phyloP scores from a whole-genome alignment of 2,888 invertebrate species.

The Drosophila pseudotalamancana region DNA sequence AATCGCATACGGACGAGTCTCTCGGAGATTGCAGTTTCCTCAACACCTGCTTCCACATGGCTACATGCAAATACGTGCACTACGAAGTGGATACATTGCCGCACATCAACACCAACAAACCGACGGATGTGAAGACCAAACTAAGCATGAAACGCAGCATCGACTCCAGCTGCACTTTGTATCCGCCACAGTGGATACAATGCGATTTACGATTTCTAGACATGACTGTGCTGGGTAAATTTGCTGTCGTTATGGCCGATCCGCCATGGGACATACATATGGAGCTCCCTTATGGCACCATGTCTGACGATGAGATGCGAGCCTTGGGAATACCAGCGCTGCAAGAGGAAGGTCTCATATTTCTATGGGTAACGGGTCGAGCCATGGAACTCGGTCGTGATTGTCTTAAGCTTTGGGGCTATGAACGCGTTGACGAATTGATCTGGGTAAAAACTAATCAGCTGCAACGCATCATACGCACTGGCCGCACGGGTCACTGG shows the following conservation, averaged over 20 bases:
- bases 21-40: slow-evolving; percentile 98
- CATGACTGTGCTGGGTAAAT: slow-evolving; percentile 90
- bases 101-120: slow-evolving; percentile 82
- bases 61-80: slow-evolving; percentile 99
- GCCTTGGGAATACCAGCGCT: slow-evolving; percentile 96
- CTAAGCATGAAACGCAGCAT: slow-evolving; percentile 82
- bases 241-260: slow-evolving; percentile 99
- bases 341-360: slow-evolving; percentile 98
- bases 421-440: slow-evolving; percentile 97
- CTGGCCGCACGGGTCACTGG: slow-evolving; percentile 99
- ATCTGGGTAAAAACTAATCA: slow-evolving; percentile 99
- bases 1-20: slow-evolving; percentile 96
- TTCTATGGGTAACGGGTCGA: slow-evolving; percentile 98
- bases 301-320: slow-evolving; percentile 99
- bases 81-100: slow-evolving; percentile 94
- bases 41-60: slow-evolving; percentile 99
- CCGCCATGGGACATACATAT: slow-evolving; percentile 99
- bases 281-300: slow-evolving; percentile 98
- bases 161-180: slow-evolving; percentile 87
- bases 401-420: slow-evolving; percentile 98
- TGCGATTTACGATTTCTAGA: slow-evolving; percentile 92
- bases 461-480: slow-evolving; percentile 97
- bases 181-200: slow-evolving; percentile 98
- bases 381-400: slow-evolving; percentile 94
- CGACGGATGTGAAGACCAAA: slow-evolving; percentile 82